A percentile compares a stretch with the other conserved stretches of the same genome.
phyloP scores from a whole-genome alignment of 2,113 vertebrate genomes.

The Brachypteracias leptosomus region DNA sequence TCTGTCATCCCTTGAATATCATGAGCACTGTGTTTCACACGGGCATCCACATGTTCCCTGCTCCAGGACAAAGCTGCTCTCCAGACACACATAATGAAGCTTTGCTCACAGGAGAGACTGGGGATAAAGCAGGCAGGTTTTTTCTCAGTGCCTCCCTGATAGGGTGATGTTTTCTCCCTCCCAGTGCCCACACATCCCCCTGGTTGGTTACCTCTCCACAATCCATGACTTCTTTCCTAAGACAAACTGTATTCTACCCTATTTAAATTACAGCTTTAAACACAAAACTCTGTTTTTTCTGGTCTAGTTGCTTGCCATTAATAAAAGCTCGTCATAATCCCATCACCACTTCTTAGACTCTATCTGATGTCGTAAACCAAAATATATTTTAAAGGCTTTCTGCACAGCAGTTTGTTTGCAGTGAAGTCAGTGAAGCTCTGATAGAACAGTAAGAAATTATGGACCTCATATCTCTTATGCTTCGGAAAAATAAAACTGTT shows the following conservation, averaged over 20 bases:
- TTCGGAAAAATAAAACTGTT: slow-evolving; percentile 22
- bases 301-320: background rate
- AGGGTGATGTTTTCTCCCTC: background rate
- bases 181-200: background rate
- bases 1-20: accelerated
- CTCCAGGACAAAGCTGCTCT: background rate
- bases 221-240: accelerated
- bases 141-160: accelerated
- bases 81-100: background rate
- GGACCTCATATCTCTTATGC: background rate
- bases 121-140: background rate
- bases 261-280: background rate
- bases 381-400: slow-evolving; percentile 4
- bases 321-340: background rate
- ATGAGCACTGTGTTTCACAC: accelerated
- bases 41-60: accelerated
- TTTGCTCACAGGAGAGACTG: background rate
- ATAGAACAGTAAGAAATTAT: slow-evolving; percentile 15
- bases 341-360: background rate
- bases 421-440: background rate
- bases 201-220: background rate
- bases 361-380: background rate
- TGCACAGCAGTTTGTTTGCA: background rate
- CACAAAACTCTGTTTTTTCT: background rate
- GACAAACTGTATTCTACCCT: background rate